phyloP scores from a whole-genome alignment of 1,140 invertebrate genomes.

The Lamellibrachia luymesi region DNA sequence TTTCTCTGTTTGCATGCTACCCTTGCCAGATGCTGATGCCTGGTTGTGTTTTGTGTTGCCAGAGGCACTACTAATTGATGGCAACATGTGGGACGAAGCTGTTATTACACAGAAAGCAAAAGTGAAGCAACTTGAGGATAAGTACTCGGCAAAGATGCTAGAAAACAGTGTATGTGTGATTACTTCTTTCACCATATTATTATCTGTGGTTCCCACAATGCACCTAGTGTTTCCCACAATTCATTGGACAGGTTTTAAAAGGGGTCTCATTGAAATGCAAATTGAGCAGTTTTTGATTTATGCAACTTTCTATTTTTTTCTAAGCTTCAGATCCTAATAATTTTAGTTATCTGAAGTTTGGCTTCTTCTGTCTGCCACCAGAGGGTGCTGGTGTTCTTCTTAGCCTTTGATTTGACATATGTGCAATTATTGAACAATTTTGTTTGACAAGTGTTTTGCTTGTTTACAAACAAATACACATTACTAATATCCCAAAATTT shows the following conservation, averaged over 20 bases:
- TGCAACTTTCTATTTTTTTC: neutral
- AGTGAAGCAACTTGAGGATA: slow-evolving; percentile 24
- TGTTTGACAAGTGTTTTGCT: neutral
- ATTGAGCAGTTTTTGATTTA: neutral
- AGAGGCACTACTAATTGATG: neutral
- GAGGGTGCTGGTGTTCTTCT: neutral
- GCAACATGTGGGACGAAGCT: neutral
- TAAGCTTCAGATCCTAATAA: neutral
- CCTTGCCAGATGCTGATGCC: neutral
- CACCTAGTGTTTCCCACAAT: neutral
- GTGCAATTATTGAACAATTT: neutral
- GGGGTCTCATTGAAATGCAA: neutral
- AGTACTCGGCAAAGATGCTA: slow-evolving; percentile 24
- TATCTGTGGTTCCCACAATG: neutral
- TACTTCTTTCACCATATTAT: neutral
- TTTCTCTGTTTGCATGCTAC: neutral
- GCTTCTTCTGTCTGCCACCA: neutral
- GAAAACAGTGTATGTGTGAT: neutral
- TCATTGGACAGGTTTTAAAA: neutral
- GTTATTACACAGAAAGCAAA: slow-evolving; percentile 23
- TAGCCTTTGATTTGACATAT: neutral
- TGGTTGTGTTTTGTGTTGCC: neutral
- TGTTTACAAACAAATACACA: neutral
- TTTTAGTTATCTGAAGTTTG: neutral
- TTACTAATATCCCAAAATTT: too few species aligned